A percentile compares a stretch with the other conserved stretches of the same genome.
phyloP scores from a whole-genome alignment of 2,888 invertebrate genomes.

The Hoplodrina blanda region DNA sequence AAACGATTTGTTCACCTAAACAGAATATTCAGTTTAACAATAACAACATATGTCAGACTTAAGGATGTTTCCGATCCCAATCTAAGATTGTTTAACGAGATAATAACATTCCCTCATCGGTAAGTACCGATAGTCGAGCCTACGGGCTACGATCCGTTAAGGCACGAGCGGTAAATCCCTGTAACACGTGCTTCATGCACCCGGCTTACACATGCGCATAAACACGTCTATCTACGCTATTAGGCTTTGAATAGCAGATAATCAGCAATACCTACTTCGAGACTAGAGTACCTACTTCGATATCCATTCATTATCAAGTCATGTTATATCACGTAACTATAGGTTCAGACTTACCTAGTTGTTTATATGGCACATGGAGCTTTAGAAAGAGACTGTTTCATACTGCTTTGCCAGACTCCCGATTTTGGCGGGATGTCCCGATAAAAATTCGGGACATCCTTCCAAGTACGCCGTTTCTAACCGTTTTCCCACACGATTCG shows the following conservation, averaged over 20 bases:
- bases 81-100: conserved; percentile 9
- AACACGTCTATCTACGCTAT: conserved; percentile 40
- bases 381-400: too few relatives aligned
- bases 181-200: conserved; percentile 26
- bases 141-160: conserved; percentile 17
- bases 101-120: conserved; percentile 27
- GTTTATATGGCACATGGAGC: too few relatives aligned
- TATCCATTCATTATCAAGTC: conserved; percentile 21
- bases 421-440: too few relatives aligned
- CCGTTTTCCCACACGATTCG: too few relatives aligned
- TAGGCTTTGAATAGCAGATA: conserved; percentile 34
- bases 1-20: neutral
- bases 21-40: conserved; percentile 1
- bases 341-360: neutral
- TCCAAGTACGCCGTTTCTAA: too few relatives aligned
- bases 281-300: conserved; percentile 21
- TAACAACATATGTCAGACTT: conserved; percentile 1
- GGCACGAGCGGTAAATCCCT: conserved; percentile 41
- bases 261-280: conserved; percentile 41
- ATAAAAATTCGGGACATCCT: too few relatives aligned
- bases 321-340: neutral
- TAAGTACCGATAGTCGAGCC: conserved; percentile 17
- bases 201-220: conserved; percentile 32
- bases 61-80: conserved; percentile 13
- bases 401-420: too few relatives aligned